Percentiles rank a stretch among this genome's conserved stretches.
Evolutionary conservation across 2,797 vertebrate genomes (phyloP).

Genomic region (Rhinophrynus dorsalis): DNA sequence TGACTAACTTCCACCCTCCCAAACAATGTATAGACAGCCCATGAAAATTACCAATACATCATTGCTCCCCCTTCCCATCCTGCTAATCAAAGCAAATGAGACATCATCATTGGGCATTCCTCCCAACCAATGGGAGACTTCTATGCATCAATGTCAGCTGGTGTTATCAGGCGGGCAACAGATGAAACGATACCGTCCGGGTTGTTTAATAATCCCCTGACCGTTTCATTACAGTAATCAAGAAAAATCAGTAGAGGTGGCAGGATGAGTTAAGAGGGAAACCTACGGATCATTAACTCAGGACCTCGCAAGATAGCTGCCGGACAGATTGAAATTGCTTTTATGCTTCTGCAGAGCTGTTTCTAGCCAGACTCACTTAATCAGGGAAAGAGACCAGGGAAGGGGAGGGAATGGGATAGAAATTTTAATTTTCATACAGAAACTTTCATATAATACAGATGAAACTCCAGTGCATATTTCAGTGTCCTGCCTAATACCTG

Average conservation of each 20-base stretch:
- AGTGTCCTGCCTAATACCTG: background rate
- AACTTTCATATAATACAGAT: slow-evolving; percentile 43
- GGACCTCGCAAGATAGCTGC: slow-evolving; percentile 67
- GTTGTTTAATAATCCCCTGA: slow-evolving; percentile 83
- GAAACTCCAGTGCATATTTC: slow-evolving; percentile 15
- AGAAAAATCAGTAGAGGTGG: slow-evolving; percentile 73
- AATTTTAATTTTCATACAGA: slow-evolving; percentile 49
- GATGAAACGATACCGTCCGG: slow-evolving; percentile 48
- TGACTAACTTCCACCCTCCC: slow-evolving; percentile 32
- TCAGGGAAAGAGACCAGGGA: slow-evolving; percentile 20
- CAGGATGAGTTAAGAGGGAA: slow-evolving; percentile 81
- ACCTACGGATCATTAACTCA: slow-evolving; percentile 81
- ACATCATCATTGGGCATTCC: slow-evolving; percentile 25
- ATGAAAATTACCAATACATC: slow-evolving; percentile 22
- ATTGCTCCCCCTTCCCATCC: slow-evolving; percentile 5
- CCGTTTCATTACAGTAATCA: slow-evolving; percentile 87
- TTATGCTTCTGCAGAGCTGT: slow-evolving; percentile 51
- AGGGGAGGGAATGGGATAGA: slow-evolving; percentile 24
- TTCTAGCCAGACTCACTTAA: slow-evolving; percentile 53
- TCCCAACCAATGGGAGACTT: slow-evolving; percentile 34
- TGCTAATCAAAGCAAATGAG: slow-evolving; percentile 34
- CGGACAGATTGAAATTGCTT: slow-evolving; percentile 80
- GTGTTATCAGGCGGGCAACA: slow-evolving; percentile 52
- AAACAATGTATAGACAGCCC: too few relatives aligned
- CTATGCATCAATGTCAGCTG: slow-evolving; percentile 46